These are phyloP conservation scores for Drosophila navojoa DNA, from an alignment of 1,140 invertebrate genomes.

Conservation along the genomic window DNA sequence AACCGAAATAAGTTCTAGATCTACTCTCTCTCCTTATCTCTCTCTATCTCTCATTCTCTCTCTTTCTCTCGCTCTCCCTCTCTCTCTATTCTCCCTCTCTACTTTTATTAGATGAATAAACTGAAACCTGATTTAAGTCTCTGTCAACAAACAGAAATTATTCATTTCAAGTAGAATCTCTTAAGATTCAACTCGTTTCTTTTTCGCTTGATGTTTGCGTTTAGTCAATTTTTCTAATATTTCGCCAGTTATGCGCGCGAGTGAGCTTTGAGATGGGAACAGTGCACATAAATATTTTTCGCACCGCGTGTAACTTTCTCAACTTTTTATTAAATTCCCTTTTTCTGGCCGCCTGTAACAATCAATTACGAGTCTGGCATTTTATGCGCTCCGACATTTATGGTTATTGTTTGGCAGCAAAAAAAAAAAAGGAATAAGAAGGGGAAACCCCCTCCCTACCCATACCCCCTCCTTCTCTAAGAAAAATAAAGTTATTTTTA, in stretches of 20 bases:
- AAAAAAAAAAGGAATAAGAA: conserved; percentile 47
- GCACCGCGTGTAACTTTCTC: conserved; percentile 64
- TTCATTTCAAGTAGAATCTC: conserved; percentile 2
- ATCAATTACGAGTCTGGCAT: conserved; percentile 71
- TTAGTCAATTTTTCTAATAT: conserved; percentile 17
- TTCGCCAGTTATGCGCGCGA: conserved; percentile 11
- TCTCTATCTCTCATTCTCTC: too few species aligned
- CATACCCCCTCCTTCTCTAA: too few species aligned
- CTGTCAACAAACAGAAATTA: not conserved
- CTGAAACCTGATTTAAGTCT: not conserved
- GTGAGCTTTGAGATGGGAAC: conserved; percentile 1
- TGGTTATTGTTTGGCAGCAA: conserved; percentile 74
- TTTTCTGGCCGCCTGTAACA: conserved; percentile 58
- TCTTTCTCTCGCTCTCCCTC: too few species aligned
- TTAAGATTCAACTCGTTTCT: conserved; percentile 15
- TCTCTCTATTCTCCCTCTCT: too few species aligned
- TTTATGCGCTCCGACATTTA: conserved; percentile 72
- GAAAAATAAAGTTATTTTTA: conserved; percentile 75
- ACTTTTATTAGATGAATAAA: too few species aligned
- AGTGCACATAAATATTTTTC: conserved; percentile 59
- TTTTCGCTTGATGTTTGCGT: not conserved
- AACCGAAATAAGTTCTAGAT: too few species aligned
- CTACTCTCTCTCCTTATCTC: too few species aligned
- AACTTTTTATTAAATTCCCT: conserved; percentile 77
- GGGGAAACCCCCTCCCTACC: too few species aligned